Base-by-base conservation (phyloP, 2,888 invertebrate species). In the Drepana falcataria region DNA sequence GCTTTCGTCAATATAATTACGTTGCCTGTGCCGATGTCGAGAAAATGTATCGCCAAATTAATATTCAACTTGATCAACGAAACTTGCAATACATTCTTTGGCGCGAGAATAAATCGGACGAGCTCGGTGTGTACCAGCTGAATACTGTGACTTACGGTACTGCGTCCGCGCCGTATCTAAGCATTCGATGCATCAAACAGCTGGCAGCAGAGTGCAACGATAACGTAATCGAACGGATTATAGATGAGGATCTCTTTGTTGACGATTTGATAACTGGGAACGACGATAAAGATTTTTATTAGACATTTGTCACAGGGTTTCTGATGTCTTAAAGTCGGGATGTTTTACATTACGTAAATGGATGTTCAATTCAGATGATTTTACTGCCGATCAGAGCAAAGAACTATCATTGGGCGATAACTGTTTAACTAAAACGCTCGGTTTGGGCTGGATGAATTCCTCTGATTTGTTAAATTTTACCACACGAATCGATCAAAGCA, bases 31-130 rank as follows among this genome's bases (percentile, higher is more conserved):
- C 66, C 2, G 72, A 70, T 51, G 54, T 72, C 2, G 63, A 65
- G 48, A 69, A 72, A 61, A 75, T 77, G 72, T 78, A 64, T 53
- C 48, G 77, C 0, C 71, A 74, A 54, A 61, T 69, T 33, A 35
- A 59, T 35, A 56, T 77, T 34, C 52, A 66, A 7, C 48, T 55
- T 1, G 60, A 67, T 34, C 68, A 77, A 55, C 51, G 71, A 3
- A 52, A 64, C 21, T 58, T 73, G 3, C 79, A 79, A 55, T 52
- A 68, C 44, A 75, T 78, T 3, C 49, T 78, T 1, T 81, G 77
- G 75, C 55, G 73, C 0, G 63, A 70, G 1, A 59, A 64, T 48
- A 53, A 63, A 0, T 40, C 54, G 0, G 59, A 69, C 2, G 60
- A 66, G 1, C 7, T 73, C 35, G 35, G 58, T 35, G 55, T 66